Conservation (phyloP, 2,888 invertebrate species). For the Eristalinus sepulchralis region DNA sequence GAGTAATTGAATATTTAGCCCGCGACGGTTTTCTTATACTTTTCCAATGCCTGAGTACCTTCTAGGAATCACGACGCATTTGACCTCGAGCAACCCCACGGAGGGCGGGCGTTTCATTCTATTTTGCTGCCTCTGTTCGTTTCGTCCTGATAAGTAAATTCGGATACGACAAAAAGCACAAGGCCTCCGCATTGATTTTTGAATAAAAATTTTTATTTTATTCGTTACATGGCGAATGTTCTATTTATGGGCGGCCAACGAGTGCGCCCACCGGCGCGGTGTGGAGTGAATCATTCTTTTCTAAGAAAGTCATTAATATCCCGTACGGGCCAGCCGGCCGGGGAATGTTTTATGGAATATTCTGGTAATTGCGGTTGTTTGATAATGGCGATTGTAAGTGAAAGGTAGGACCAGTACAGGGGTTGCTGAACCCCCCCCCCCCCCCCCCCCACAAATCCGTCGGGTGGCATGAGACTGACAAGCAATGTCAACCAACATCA, state of each 20-base stretch:
- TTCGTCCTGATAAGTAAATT: neutral
- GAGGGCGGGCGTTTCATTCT: neutral
- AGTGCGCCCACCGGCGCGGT: neutral
- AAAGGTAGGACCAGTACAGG: neutral
- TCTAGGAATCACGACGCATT: conserved; percentile 35
- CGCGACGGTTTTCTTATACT: conserved; percentile 16
- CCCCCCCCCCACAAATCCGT: neutral
- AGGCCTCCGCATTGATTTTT: conserved; percentile 47
- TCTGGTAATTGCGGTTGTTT: conserved; percentile 1
- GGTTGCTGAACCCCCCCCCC: neutral
- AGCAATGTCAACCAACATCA: neutral
- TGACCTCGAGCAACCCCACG: conserved; percentile 38
- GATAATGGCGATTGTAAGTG: neutral
- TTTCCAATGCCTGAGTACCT: neutral
- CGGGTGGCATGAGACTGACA: neutral
- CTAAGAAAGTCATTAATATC: conserved; percentile 33
- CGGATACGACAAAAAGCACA: neutral
- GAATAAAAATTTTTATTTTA: conserved; percentile 19
- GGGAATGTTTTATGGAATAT: conserved; percentile 23
- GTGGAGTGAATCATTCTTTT: conserved; percentile 19
- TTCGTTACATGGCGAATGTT: conserved; percentile 16
- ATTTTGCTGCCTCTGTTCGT: neutral
- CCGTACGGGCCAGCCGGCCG: neutral
- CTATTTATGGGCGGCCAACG: neutral
- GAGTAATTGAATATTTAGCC: conserved; percentile 46